Base-by-base conservation (phyloP, 2,888 invertebrate genomes). In the Drosophila vallismaia region DNA sequence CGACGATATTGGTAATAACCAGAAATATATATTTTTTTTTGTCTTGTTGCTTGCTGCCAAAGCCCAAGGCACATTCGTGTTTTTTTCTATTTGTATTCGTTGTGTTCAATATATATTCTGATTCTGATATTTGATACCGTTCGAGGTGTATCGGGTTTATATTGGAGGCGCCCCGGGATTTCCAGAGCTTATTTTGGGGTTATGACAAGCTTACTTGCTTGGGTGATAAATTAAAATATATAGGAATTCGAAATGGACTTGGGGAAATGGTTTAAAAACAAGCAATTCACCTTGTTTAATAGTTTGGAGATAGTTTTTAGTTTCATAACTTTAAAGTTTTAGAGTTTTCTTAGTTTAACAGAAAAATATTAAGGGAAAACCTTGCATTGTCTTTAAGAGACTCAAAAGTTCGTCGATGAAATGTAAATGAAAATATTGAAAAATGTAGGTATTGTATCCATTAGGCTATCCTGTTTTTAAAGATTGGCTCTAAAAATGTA, bases 1-100 rank as follows among this genome's bases (percentile, higher is more conserved):
- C 76, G 87, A 82, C 76, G 87, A 82, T 82, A 81, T 86, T 78
- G 76, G 76, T 82, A 81, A 82, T 84, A 86, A 69, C 85, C 71
- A 54, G 72, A 77, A 77, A 77, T 14, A 40, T 36, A n/a, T 36
- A 5, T 36, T 50, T 80, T 50, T 80, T 67, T 66, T 52, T 48
- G 56, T 58, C 29, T 68, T 46, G 67, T 52, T 29, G 36, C 58
- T 58, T 1, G 19, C 2, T 19, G n/a, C 38, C 66, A 66, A 64
- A 64, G 67, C 64, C 64, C 66, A 38, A 8, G 14, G 12, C 29
- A 64, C 45, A 66, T 53, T 45, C 44, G n/a, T 53, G 40, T 46
- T 14, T 19, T 19, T 54, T 33, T 45, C 40, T 55, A 29, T 54
- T 44, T 48, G 46, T 67, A 40, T 66, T 48, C 29, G 68, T 54